Evolutionary conservation across 2,888 invertebrate species (phyloP).

Genomic region (Cinara cedri): DNA sequence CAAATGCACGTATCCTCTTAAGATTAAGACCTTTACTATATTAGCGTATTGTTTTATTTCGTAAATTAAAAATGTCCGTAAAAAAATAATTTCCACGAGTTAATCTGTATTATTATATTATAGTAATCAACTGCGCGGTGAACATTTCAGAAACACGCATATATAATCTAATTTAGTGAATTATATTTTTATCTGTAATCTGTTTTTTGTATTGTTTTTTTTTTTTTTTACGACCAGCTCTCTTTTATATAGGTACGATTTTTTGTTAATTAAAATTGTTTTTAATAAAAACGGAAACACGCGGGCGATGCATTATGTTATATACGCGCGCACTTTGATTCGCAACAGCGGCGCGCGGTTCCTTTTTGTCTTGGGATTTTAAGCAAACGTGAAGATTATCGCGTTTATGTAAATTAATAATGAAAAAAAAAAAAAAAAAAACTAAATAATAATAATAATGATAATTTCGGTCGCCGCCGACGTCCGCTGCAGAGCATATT

Average conservation of each 20-base stretch:
- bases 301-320: background rate
- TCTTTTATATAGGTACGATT: background rate
- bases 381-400: conserved; percentile 5
- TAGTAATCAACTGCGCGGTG: background rate
- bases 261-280: conserved; percentile 7
- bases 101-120: background rate
- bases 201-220: no score
- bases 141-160: background rate
- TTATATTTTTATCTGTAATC: conserved; percentile 11
- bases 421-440: no score
- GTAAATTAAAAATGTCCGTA: no score
- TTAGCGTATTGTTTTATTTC: no score
- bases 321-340: background rate
- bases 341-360: no score
- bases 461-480: no score
- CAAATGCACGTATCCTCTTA: no score
- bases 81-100: background rate
- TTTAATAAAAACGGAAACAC: background rate
- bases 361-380: background rate
- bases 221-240: no score
- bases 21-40: no score
- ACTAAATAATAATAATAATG: no score
- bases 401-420: conserved; percentile 23
- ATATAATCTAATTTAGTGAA: conserved; percentile 15
- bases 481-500: no score